A percentile compares a stretch with the other conserved stretches of the same genome.
phyloP scores from a whole-genome alignment of 2,888 invertebrate species.

The Emesis russula region DNA sequence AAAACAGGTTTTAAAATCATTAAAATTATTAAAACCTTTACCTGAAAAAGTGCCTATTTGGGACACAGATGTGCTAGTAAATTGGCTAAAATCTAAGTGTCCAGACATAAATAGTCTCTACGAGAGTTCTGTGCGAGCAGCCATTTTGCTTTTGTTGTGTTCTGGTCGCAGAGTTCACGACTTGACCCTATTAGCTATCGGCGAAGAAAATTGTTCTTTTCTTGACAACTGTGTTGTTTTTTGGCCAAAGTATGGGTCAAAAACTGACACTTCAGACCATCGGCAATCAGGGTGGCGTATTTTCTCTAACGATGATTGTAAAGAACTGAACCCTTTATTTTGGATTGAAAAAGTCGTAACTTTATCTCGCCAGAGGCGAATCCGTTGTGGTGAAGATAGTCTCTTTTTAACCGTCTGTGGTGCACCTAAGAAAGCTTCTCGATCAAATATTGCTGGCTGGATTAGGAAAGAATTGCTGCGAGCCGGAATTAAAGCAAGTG shows the following conservation, averaged over 20 bases:
- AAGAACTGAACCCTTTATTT: neutral
- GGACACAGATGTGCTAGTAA: conserved; percentile 17
- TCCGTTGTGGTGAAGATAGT: neutral
- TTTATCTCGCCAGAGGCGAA: neutral
- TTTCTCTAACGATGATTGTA: neutral
- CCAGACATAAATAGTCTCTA: conserved; percentile 21
- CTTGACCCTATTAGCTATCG: conserved; percentile 20
- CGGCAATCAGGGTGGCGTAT: conserved; percentile 32
- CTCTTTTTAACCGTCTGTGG: neutral
- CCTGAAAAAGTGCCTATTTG: conserved; percentile 20
- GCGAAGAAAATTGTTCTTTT: neutral
- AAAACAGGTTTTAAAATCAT: conserved; percentile 27
- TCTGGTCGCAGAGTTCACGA: conserved; percentile 37
- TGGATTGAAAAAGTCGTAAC: conserved; percentile 4
- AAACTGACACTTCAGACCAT: conserved; percentile 17
- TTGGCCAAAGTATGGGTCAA: conserved; percentile 42
- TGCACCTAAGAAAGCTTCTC: neutral
- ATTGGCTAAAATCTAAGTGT: neutral
- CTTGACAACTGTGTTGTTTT: conserved; percentile 16
- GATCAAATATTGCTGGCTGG: conserved; percentile 20
- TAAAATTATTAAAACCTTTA: conserved; percentile 3
- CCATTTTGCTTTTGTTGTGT: conserved; percentile 23
- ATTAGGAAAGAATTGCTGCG: neutral
- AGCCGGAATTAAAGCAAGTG: conserved; percentile 23
- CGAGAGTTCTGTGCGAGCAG: neutral